phyloP scores from a whole-genome alignment of 2,797 vertebrate genomes.

The Tenualosa ilisha region DNA sequence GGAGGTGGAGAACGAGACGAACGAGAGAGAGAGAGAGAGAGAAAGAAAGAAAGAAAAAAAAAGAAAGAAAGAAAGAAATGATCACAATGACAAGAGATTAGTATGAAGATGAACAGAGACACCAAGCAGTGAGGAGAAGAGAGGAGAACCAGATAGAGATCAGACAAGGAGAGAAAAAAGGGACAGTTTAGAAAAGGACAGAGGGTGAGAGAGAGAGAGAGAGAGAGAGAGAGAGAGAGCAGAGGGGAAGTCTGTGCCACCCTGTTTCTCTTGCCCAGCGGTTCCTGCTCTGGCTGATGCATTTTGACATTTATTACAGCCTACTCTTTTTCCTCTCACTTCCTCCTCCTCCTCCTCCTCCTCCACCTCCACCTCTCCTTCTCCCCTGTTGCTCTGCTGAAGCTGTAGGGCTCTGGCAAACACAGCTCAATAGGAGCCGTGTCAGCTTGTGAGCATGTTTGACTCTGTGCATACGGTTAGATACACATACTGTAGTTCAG shows the following conservation, averaged over 20 bases:
- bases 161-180: too few relatives aligned
- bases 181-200: neutral
- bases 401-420: neutral
- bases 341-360: neutral
- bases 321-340: constrained; percentile 38
- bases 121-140: neutral
- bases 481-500: neutral
- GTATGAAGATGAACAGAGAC: neutral
- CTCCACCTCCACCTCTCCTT: too few relatives aligned
- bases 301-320: constrained; percentile 64
- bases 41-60: neutral
- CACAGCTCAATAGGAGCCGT: neutral
- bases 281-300: constrained; percentile 44
- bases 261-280: neutral
- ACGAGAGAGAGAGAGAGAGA: neutral
- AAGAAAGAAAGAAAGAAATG: neutral
- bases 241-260: neutral
- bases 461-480: neutral
- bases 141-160: neutral
- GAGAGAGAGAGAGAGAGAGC: neutral
- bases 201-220: neutral
- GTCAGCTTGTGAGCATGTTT: neutral
- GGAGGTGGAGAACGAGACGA: neutral
- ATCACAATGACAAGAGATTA: neutral
- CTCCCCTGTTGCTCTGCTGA: neutral